Conservation (phyloP, 2,888 invertebrate species). For the Leptopterna dolabrata region DNA sequence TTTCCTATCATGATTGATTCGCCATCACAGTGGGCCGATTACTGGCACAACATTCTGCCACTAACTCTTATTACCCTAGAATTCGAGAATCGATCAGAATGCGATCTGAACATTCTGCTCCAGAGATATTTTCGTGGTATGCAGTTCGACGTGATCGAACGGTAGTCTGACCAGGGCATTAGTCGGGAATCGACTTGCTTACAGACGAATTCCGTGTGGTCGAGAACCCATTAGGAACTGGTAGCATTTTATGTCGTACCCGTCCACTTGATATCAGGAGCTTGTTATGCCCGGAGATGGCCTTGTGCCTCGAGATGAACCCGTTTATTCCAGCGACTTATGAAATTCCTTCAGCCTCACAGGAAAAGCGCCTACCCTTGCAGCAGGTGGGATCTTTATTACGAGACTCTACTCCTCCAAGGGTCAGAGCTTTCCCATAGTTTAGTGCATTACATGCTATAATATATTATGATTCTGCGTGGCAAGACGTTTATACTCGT, state of each 20-base stretch:
- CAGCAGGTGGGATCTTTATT: no score
- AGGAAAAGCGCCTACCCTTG: not conserved
- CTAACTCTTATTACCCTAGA: no score
- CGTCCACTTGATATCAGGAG: not conserved
- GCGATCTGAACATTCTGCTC: not conserved
- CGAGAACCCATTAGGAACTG: not conserved
- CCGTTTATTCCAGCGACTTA: conserved; percentile 13
- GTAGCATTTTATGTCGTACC: conserved; percentile 5
- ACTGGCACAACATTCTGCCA: no score
- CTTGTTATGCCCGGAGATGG: not conserved
- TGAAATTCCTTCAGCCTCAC: conserved; percentile 10
- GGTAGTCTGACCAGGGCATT: not conserved
- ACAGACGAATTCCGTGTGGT: not conserved
- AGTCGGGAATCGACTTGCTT: not conserved
- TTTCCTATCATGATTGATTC: no score
- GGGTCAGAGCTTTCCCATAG: no score
- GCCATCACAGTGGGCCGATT: no score
- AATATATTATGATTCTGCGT: no score
- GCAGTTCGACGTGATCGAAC: not conserved
- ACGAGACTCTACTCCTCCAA: no score
- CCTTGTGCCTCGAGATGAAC: not conserved
- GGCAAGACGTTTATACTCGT: no score
- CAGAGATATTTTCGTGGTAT: not conserved
- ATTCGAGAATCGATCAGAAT: not conserved
- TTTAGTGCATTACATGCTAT: no score